Percentiles rank a stretch among this genome's conserved stretches.
Conservation (phyloP, 2,113 vertebrate species). For the Poeciliopsis retropinna region DNA sequence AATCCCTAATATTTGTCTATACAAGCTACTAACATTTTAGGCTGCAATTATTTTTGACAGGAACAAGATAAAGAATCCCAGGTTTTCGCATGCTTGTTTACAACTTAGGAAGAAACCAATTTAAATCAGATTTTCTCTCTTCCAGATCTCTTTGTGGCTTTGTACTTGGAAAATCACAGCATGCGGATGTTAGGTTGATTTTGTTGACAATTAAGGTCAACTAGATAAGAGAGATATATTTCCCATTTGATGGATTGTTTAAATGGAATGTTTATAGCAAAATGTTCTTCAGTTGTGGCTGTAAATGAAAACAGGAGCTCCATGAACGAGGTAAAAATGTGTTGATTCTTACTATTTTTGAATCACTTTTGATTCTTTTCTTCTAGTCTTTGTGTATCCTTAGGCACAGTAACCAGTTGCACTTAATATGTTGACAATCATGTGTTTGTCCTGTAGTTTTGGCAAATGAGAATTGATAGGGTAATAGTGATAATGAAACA, state of each 20-base stretch:
- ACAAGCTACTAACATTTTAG: neutral
- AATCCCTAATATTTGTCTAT: neutral
- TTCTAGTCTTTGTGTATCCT: too few relatives aligned
- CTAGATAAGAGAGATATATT: neutral
- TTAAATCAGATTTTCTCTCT: too few relatives aligned
- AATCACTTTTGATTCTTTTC: neutral
- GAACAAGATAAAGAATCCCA: neutral
- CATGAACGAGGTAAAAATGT: too few relatives aligned
- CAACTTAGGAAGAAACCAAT: neutral
- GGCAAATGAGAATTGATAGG: neutral
- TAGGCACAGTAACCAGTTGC: neutral
- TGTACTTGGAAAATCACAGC: neutral
- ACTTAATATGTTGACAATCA: neutral
- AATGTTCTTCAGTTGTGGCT: neutral
- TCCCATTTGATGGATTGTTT: too few relatives aligned
- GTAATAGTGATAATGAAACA: neutral
- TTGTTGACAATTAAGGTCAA: neutral
- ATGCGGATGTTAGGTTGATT: neutral
- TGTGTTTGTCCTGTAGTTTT: neutral
- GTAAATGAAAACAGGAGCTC: neutral
- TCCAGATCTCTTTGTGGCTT: neutral
- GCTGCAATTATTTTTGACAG: neutral
- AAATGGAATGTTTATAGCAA: too few relatives aligned
- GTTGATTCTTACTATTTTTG: neutral
- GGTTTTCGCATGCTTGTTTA: neutral